Base-by-base conservation (phyloP, 2,888 invertebrate genomes). In the Merodon equestris region DNA sequence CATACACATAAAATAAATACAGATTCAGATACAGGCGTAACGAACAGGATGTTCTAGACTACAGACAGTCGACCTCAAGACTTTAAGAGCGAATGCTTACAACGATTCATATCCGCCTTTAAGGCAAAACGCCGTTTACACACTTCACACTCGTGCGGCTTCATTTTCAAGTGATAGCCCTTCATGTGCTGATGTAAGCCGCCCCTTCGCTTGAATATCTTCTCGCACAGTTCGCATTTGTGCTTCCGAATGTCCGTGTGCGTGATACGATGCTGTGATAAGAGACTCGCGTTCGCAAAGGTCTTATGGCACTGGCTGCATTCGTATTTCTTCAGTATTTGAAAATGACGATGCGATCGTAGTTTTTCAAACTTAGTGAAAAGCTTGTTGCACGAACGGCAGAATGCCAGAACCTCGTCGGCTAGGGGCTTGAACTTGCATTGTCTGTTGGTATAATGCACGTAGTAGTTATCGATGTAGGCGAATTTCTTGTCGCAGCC, bases 41-140 rank as follows among this genome's bases (percentile, higher is more conserved):
- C n/a, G n/a, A n/a, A n/a, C n/a, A n/a, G n/a, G n/a, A n/a, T n/a
- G n/a, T n/a, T n/a, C n/a, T n/a, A n/a, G n/a, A n/a, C n/a, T n/a
- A n/a, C n/a, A 27, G 27, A 7, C 27, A 27, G 7, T 27, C 7
- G 7, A 27, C 3, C 7, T 27, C 27, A 71, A 12, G 45, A 34
- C 60, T 72, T 76, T 17, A 86, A 81, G 18, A 83, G 82, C 10
- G 89, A 88, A 81, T 89, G 89, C 36, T 85, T 85, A 79, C 89
- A 89, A 17, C 89, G 85, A 57, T 85, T 70, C 87, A 88, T 88
- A 75, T 89, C 89, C 56, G 86, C 85, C 82, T 89, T 89, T 12
- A 89, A 83, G 3, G 89, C 86, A 81, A 86, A 89, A 5, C 84
- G 76, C 70, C 87, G 85, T 67, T 85, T 85, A 77, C 89, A 89